Percentiles rank a stretch among this genome's conserved stretches.
phyloP scores from a whole-genome alignment of 2,113 vertebrate species.

The Pyrgilauda ruficollis region DNA sequence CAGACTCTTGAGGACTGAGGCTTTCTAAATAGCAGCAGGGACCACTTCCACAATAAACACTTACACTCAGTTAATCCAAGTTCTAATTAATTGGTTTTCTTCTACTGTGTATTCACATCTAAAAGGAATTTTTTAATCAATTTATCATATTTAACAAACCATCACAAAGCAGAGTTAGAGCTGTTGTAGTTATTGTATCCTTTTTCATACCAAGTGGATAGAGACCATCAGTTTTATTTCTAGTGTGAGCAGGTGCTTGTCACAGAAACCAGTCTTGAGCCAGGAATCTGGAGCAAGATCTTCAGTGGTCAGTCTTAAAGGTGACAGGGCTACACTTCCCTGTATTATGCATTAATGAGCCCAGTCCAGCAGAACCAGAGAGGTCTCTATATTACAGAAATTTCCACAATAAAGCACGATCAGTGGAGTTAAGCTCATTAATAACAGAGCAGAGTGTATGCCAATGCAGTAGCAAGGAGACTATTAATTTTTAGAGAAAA shows the following conservation, averaged over 20 bases:
- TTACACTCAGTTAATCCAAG: slow-evolving; percentile 3
- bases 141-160: slow-evolving; percentile 13
- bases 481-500: not conserved
- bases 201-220: not conserved
- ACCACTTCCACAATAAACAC: not conserved
- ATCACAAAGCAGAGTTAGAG: not conserved
- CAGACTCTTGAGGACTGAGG: not conserved
- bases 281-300: not conserved
- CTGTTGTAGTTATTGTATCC: not conserved
- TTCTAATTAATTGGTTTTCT: slow-evolving; percentile 32
- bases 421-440: not conserved
- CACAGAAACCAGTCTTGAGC: not conserved
- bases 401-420: not conserved
- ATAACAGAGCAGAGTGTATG: not conserved
- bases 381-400: not conserved
- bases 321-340: not conserved
- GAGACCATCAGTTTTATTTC: not conserved
- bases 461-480: not conserved
- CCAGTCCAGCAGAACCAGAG: not conserved
- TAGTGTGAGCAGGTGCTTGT: rapidly evolving
- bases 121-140: not conserved
- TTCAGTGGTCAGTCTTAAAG: not conserved
- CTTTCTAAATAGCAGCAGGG: slow-evolving; percentile 9
- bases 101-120: not conserved
- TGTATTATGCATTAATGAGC: not conserved